Evolutionary conservation across 2,888 invertebrate genomes (phyloP).

Genomic region (Tachina fera): DNA sequence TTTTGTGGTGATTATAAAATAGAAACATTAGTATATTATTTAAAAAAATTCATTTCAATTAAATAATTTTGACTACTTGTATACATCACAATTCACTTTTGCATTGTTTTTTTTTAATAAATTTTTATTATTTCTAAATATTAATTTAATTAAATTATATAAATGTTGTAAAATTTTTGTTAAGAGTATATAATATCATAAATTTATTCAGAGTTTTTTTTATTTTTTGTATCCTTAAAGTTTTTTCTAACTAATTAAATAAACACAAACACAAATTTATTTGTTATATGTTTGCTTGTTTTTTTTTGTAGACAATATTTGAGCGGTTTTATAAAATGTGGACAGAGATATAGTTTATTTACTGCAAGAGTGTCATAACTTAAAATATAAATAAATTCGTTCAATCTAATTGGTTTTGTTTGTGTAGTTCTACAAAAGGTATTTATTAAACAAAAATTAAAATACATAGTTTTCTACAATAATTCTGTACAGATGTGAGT

Average conservation of each 20-base stretch:
- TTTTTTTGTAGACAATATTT: background rate
- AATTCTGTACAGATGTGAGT: too few species aligned
- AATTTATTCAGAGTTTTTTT: background rate
- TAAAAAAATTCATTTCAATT: slow-evolving; percentile 51
- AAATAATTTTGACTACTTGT: slow-evolving; percentile 53
- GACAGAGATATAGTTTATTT: background rate
- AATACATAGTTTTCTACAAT: too few species aligned
- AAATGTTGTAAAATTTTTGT: background rate
- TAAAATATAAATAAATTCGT: background rate
- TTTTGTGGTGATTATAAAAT: slow-evolving; percentile 1
- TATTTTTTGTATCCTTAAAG: background rate
- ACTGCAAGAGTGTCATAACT: background rate
- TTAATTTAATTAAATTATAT: slow-evolving; percentile 33
- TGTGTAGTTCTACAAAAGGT: too few species aligned
- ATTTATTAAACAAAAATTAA: too few species aligned
- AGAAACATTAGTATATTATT: slow-evolving; percentile 41
- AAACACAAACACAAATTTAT: slow-evolving; percentile 8
- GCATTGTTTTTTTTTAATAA: slow-evolving; percentile 56
- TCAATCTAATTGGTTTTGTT: too few species aligned
- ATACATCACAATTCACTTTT: slow-evolving; percentile 71
- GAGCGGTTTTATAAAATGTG: background rate
- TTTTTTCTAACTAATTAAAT: slow-evolving; percentile 15
- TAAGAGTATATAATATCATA: background rate
- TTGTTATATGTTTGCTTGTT: background rate
- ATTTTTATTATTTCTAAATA: slow-evolving; percentile 23